Conservation (phyloP, 2,797 vertebrate species). For the Lacerta bilineata region DNA sequence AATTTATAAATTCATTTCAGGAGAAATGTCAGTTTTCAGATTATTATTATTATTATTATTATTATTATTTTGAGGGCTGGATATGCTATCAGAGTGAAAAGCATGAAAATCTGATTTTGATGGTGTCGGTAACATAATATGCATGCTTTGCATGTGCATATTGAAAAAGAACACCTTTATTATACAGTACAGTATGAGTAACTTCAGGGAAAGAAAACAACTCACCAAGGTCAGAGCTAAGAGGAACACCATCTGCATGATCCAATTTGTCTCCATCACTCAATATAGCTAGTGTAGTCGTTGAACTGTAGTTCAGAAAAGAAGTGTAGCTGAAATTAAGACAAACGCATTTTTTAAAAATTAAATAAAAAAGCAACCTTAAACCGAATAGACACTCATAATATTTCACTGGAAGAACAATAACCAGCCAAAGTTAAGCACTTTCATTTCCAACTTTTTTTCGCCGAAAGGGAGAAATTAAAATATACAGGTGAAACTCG, state of each 20-base stretch:
- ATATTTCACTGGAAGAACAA: background rate
- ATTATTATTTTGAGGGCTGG: too few species aligned
- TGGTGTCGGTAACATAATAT: too few species aligned
- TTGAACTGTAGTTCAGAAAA: slow-evolving; percentile 19
- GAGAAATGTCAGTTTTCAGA: too few species aligned
- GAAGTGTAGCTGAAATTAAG: slow-evolving; percentile 69
- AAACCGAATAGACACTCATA: background rate
- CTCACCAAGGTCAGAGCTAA: slow-evolving; percentile 81
- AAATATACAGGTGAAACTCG: background rate
- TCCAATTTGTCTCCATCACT: slow-evolving; percentile 79
- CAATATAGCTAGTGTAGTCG: slow-evolving; percentile 46
- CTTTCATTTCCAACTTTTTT: background rate
- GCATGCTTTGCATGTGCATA: too few species aligned
- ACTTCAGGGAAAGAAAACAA: background rate
- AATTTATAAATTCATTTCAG: too few species aligned
- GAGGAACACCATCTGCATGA: slow-evolving; percentile 78
- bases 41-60: too few species aligned
- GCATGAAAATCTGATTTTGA: too few species aligned
- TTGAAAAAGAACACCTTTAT: background rate
- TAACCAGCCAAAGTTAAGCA: background rate
- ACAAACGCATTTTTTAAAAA: background rate
- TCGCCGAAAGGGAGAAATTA: background rate
- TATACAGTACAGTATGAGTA: background rate
- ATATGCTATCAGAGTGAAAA: too few species aligned
- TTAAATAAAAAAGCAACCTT: background rate